Evolutionary conservation across 2,113 vertebrate genomes (phyloP), one percentile per base, ranked within the genome.

Genomic region (Connochaetes taurinus): DNA sequence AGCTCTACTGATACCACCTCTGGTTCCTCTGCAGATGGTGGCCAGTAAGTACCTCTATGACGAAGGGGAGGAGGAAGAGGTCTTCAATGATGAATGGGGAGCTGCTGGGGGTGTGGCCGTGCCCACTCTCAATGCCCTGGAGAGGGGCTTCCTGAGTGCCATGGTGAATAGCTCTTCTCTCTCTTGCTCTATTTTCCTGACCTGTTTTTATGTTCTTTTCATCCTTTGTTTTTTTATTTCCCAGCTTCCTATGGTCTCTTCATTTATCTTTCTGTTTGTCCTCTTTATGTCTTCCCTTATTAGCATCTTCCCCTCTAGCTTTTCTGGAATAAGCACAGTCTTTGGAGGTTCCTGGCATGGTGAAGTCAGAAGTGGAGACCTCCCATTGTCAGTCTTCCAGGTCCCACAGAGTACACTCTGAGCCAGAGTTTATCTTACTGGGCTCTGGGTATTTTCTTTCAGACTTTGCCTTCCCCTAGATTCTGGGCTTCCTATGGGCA

Each of bases 21-120:
- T 91, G 90, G 29, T 62, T 88, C 10, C 71, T 88, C 91, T 96
- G 89, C 97, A 99, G 99, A 99, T 99, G 99, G 99, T 99, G 97
- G 99, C 99, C 96, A 99, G 99, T 98, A 99, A 99, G 98, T 99
- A 99, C 98, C 98, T 99, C 96, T 99, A 99, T 10, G 99, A 99
- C 15, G 99, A 99, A 98, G 99, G 99, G 3, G 99, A 99, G 87
- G 99, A 99, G 36, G 99, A 99, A 67, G 99, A 99, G 92, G 99
- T 99, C 47, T 99, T 99, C 98, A 99, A 99, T 0, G 99, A 99
- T 0, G 99, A 99, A 93, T 99, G 99, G 99, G 99, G 99, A 87
- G 99, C 99, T 33, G 99, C 99, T 21, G 99, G 99, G 16, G 99
- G 99, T 62, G 98, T 99, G 98, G 99, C 99, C 0, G 99, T 99